Base-by-base conservation (phyloP, 2,113 vertebrate genomes). In the Saguinus midas region DNA sequence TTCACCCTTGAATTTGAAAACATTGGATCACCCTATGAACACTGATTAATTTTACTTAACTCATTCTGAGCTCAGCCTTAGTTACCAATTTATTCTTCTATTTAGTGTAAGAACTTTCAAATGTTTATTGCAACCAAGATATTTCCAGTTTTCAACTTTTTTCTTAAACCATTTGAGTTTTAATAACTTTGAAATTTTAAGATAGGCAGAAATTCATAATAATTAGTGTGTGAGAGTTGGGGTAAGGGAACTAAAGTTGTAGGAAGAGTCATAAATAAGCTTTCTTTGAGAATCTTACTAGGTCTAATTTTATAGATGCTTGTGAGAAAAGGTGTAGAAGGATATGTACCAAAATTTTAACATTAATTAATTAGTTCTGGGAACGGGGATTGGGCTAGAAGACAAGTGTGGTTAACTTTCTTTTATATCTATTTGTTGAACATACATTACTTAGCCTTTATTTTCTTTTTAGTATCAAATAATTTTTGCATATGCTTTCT, bases 141-240 rank as follows among this genome's bases (percentile, higher is more conserved):
- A 45, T 76, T 87, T 87, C 6, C 27, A 94, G 43, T 89, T 91
- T 95, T 94, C 32, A 89, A 6, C 32, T 37, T 84, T 68, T 89
- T 94, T 78, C 45, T 12, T 12, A 78, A 35, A 45, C 61, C 12
- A n/a, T 91, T 90, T 88, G n/a, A 3, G 27, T 91, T 81, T 96
- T 93, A 64, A 32, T 89, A 88, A 85, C 25, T 81, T 76, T 89
- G 73, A 91, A 95, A 90, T 72, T 72, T 70, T 91, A 88, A 89
- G 43, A 55, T 75, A 43, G 29, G 21, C 48, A 61, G 75, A 96
- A 37, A 45, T 40, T 68, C 3, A 3, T 78, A 73, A 52, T 48
- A 73, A 61, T 66, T 61, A 66, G 14, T 93, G 50, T n/a, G 2
- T 35, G 20, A 82, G 37, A 18, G 23, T 66, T 61, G 18, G n/a